Base-by-base conservation (phyloP, 1,140 invertebrate genomes). In the Lasaia peninsularis region DNA sequence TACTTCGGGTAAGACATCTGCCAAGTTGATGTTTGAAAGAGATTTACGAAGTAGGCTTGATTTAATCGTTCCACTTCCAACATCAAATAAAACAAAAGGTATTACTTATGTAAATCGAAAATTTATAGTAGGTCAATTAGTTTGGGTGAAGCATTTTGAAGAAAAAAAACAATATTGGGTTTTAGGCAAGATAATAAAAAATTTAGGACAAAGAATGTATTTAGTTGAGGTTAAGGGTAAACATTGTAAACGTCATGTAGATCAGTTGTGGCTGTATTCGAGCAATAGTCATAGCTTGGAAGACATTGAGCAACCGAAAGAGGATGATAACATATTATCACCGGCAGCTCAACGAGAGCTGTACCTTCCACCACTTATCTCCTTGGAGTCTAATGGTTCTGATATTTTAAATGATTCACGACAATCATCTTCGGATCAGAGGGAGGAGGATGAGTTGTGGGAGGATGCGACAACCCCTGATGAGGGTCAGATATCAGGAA, bases 11-110 rank as follows among this genome's bases (percentile, higher is more conserved):
- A 14, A 51, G 7, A 52, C 63, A 7, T 60, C 67, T 0, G 67
- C 67, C 0, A 59, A 63, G 31, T 58, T 69, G 37, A 69, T 65
- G 67, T 65, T 63, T 18, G 63, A 63, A 0, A 50, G 60, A 12
- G 20, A 60, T 18, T 50, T 69, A 21, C 31, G 57, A 55, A n/a
- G n/a, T n/a, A n/a, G n/a, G n/a, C n/a, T n/a, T n/a, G n/a, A n/a
- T n/a, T n/a, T n/a, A n/a, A n/a, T 56, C 52, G 0, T 34, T 52
- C 0, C 24, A 65, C 5, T 2, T 16, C 35, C 35, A 1, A 12
- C 35, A 16, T 7, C 14, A 40, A 8, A 16, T n/a, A 40, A 8
- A 40, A 14, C 14, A 6, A 16, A 40, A 14, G 9, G 7, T 12
- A 35, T 6, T 2, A 5, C 34, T 0, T 12, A 12, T 5, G 6